phyloP scores from a whole-genome alignment of 2,113 vertebrate species.

The Dinomys branickii region DNA sequence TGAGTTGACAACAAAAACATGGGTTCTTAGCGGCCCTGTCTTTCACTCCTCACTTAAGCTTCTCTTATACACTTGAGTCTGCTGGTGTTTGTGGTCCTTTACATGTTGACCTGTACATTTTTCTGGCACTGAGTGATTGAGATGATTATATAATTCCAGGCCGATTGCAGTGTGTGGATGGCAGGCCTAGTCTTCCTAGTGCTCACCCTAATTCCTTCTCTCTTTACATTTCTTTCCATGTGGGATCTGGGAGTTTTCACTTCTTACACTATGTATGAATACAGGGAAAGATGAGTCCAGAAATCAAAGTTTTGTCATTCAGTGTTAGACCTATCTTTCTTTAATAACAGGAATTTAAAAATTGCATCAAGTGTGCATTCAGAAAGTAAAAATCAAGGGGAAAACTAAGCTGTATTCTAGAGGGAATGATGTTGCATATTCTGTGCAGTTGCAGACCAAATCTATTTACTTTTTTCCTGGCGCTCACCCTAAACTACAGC shows the following conservation, averaged over 20 bases:
- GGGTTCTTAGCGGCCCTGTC: not conserved
- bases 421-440: not conserved
- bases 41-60: not conserved
- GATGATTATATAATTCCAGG: not conserved
- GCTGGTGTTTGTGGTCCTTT: too few species aligned
- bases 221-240: not conserved
- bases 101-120: not conserved
- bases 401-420: not conserved
- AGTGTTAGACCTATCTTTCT: slow-evolving; percentile 14
- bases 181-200: not conserved
- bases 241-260: too few species aligned
- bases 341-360: not conserved
- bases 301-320: not conserved
- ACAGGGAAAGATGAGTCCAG: not conserved
- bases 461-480: not conserved
- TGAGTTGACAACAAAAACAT: not conserved
- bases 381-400: not conserved
- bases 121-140: not conserved
- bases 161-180: not conserved
- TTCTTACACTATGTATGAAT: not conserved
- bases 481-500: not conserved
- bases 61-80: not conserved
- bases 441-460: not conserved
- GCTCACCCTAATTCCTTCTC: not conserved
- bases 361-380: not conserved